Base-by-base conservation (phyloP, 1,140 invertebrate genomes). In the Heliconius nattereri region DNA sequence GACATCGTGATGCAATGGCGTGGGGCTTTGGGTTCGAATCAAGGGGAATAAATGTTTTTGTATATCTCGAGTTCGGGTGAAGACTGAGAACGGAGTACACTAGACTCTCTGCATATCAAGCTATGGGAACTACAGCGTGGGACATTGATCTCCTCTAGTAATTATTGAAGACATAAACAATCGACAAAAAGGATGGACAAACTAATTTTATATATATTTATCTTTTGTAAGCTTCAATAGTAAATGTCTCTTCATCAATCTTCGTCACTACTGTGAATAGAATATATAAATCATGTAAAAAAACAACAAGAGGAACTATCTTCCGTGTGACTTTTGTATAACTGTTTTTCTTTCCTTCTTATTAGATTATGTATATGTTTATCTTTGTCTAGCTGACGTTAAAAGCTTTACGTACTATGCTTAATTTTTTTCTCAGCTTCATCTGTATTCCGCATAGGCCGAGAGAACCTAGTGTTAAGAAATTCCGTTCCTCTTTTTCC, bases 171-270 rank as follows among this genome's bases (percentile, higher is more conserved):
- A 66, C 60, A 66, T 29, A 11, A 57, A 2, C 54, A 57, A 57
- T 20, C 19, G 49, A 20, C n/a, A n/a, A 66, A 66, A 66, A 66
- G 60, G 11, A 66, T 29, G 26, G 13, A 66, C 60, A 66, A 29
- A 66, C 60, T 66, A 29, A 60, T 66, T 66, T 66, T 26, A 26
- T 66, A 66, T 66, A 66, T 66, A 29, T 66, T 66, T 66, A 29
- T 66, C 26, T 13, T 66, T 26, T 26, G 60, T 29, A 16, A 66
- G 60, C 60, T 66, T 66, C 60, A 66, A 66, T 66, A 29, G 60
- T 29, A 26, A 66, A 66, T 66, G 60, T 66, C 6, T 66, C 60
- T 26, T 29, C 60, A 66, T 66, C 60, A 66, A 66, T 66, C 60
- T 29, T 13, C 60, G 60, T 29, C 60, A 29, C 26, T 66, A 29